Evolutionary conservation across 2,888 invertebrate genomes (phyloP), one percentile per base, ranked within the genome.

Genomic region (Pelosia muscerda): DNA sequence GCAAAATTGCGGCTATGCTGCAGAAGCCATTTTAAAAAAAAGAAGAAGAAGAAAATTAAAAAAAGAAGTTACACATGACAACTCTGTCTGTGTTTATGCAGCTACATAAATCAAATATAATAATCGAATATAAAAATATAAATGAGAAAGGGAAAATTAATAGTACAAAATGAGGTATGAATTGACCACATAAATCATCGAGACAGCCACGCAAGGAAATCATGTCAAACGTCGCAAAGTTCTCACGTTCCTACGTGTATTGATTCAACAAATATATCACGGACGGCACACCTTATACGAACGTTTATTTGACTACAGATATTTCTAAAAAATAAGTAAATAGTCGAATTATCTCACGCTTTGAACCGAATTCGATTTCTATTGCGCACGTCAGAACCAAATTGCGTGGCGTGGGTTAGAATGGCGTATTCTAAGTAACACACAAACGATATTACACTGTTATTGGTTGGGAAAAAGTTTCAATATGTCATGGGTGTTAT

Each of bases 191-290:
- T 38, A 34, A 13, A 42, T 8, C 49, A 19, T 9, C 2, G 49
- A 6, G n/a, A 2, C 49, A 49, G 1, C 19, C 8, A 9, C n/a
- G n/a, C 49, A 49, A n/a, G 49, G 49, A 49, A n/a, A 22, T 56
- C 25, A 56, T 8, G 64, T 23, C 26, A 38, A 42, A 25, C 42
- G n/a, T 13, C 28, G 15, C 28, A 49, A 26, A 42, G 19, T 66
- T 66, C 66, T 34, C 66, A 66, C 61, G 61, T 31, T 55, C n/a
- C n/a, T n/a, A n/a, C 38, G 22, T 0, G 6, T 61, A 55, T 61
- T 66, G 28, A 61, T 60, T 54, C 10, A 23, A 66, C 56, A 66
- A 61, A 66, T 61, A 66, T 49, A 53, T 59, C 49, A 23, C 23
- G 15, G 31, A 23, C 23, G 15, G 31, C 23, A 58, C 56, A 31